A percentile compares a stretch with the other conserved stretches of the same genome.
Conservation (phyloP, 1,140 invertebrate species). For the Delia radicum region DNA sequence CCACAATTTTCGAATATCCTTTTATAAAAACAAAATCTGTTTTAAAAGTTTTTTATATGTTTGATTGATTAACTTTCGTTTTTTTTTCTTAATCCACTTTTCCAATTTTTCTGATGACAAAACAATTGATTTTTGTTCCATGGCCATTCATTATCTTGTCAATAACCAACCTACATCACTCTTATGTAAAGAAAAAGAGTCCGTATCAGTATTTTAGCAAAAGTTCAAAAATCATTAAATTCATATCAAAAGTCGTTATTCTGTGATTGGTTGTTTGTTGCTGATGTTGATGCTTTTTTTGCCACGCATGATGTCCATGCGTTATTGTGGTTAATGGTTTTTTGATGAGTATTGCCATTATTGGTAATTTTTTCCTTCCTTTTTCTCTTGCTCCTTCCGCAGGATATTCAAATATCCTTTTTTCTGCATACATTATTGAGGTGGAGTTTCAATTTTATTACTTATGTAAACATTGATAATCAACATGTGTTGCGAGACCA, state of each 20-base stretch:
- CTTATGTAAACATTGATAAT: slow-evolving; percentile 10
- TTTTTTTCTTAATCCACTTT: not conserved
- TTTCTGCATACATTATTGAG: not conserved
- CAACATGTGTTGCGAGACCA: not conserved
- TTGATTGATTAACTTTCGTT: slow-evolving; percentile 9
- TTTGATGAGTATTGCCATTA: slow-evolving; percentile 24
- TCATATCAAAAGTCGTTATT: slow-evolving; percentile 13
- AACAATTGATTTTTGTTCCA: not conserved
- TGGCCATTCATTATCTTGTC: slow-evolving; percentile 17
- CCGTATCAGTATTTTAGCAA: not conserved
- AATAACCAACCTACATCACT: not conserved
- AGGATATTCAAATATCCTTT: slow-evolving; percentile 1
- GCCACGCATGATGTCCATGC: not conserved
- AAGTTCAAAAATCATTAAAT: slow-evolving; percentile 15
- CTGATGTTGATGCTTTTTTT: not conserved
- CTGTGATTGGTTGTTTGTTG: not conserved
- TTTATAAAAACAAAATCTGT: no score
- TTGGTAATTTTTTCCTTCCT: slow-evolving; percentile 1
- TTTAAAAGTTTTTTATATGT: not conserved
- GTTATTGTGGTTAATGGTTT: slow-evolving; percentile 15
- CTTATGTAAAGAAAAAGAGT: not conserved
- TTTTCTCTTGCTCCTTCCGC: not conserved
- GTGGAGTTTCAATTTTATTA: not conserved
- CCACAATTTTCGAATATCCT: not conserved
- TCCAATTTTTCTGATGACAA: not conserved